These are phyloP conservation scores for Drosophila sordidula DNA, from an alignment of 2,888 invertebrate genomes.

Conservation along the genomic window DNA sequence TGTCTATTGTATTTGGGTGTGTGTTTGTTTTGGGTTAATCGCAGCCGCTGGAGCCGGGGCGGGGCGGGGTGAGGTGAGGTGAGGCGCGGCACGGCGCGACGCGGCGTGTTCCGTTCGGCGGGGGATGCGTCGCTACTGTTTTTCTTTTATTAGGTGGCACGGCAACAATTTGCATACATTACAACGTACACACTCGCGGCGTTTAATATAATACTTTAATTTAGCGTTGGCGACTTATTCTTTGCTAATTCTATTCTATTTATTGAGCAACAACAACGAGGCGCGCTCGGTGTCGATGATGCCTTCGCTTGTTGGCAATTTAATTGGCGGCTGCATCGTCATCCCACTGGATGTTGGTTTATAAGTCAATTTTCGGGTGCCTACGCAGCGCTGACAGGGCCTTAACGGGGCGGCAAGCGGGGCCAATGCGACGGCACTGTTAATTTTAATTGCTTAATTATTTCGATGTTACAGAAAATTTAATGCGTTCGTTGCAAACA, in stretches of 20 bases:
- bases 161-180: conserved; percentile 51
- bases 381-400: conserved; percentile 19
- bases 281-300: conserved; percentile 61
- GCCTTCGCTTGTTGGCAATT: conserved; percentile 47
- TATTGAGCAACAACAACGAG: conserved; percentile 58
- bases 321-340: conserved; percentile 58
- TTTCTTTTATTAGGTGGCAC: conserved; percentile 25
- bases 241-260: conserved; percentile 39
- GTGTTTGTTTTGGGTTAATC: conserved; percentile 17
- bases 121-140: conserved; percentile 3
- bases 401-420: conserved; percentile 6
- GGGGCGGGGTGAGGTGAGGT: conserved; percentile 1
- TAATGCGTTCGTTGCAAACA: conserved; percentile 78
- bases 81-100: conserved; percentile 13
- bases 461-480: conserved; percentile 57
- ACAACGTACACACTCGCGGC: conserved; percentile 36
- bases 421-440: conserved; percentile 7
- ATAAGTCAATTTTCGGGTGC: neutral
- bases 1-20: conserved; percentile 9
- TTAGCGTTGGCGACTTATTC: conserved; percentile 19
- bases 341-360: conserved; percentile 37
- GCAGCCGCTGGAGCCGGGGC: conserved; percentile 19
- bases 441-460: conserved; percentile 26
- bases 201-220: conserved; percentile 24
- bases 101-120: conserved; percentile 4